A percentile compares a stretch with the other conserved stretches of the same genome.
Conservation (phyloP, 2,888 invertebrate species). For the Trachelus stipa region DNA sequence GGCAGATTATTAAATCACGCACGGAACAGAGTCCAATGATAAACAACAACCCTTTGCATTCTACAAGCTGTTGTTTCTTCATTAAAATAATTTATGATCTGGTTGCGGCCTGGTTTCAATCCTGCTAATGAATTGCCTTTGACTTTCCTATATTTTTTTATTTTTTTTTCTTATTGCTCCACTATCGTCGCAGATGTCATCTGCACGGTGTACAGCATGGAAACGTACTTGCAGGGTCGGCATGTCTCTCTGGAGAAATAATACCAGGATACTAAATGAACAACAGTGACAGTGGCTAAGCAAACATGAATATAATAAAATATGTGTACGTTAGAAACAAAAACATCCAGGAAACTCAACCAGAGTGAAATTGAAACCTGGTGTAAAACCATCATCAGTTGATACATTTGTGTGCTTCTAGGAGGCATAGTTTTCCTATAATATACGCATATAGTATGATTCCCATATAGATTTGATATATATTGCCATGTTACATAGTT, state of each 20-base stretch:
- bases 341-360: neutral
- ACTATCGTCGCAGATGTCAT: neutral
- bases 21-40: conserved; percentile 30
- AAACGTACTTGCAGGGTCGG: neutral
- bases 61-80: neutral
- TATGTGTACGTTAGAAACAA: neutral
- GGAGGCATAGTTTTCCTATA: neutral
- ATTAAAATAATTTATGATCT: neutral
- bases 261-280: neutral
- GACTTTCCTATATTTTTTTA: neutral
- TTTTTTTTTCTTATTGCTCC: too few species aligned
- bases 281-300: neutral
- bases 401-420: neutral
- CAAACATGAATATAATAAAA: neutral
- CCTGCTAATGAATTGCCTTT: neutral
- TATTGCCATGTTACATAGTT: neutral
- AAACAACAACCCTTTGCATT: conserved; percentile 12
- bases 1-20: conserved; percentile 24
- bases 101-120: neutral
- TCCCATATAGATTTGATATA: too few species aligned
- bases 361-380: neutral
- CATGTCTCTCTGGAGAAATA: neutral
- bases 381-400: neutral
- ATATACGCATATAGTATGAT: neutral
- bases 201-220: neutral